Base-by-base conservation (phyloP, 2,888 invertebrate genomes). In the Tenthredo notha region DNA sequence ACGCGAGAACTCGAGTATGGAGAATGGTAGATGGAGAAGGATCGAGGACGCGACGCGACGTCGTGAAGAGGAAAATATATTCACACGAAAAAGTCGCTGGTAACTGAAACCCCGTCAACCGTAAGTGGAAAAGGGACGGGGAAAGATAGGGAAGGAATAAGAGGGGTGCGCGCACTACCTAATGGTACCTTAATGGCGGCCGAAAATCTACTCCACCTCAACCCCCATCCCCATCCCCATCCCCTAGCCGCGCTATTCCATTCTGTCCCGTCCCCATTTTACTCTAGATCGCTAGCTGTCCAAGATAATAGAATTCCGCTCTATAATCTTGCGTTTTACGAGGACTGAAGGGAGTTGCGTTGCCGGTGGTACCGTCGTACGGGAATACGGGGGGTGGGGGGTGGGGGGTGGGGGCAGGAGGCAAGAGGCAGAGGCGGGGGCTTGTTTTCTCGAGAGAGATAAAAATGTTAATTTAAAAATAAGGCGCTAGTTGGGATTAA, bases 381-480 rank as follows among this genome's bases (percentile, higher is more conserved):
- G 72, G 85, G 86, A 37, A 84, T 5, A 29, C 25, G 15, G 70
- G 75, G 40, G n/a, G n/a, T n/a, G n/a, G n/a, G n/a, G n/a, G n/a
- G n/a, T n/a, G n/a, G n/a, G n/a, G n/a, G n/a, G n/a, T n/a, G 75
- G 40, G 21, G 33, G 29, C 29, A 33, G 29, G 33, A 4, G 33
- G 47, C 10, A 29, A 29, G 77, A 43, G 15, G 80, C 87, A 86
- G 84, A 85, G 88, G 86, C 75, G 84, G 88, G 88, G 89, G 90
- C 90, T 92, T 92, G 92, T 92, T 91, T 92, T 91, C 89, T 87
- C 88, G 86, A 86, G 89, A 90, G 89, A 90, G 90, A 92, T 92
- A 92, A 92, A 92, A 92, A 92, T 92, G 92, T 92, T 92, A 92
- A 92, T 92, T 92, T 91, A 90, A 92, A 92, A 92, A 92, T 92